Conservation (phyloP, 2,113 vertebrate genomes). For the Ascaphus truei region DNA sequence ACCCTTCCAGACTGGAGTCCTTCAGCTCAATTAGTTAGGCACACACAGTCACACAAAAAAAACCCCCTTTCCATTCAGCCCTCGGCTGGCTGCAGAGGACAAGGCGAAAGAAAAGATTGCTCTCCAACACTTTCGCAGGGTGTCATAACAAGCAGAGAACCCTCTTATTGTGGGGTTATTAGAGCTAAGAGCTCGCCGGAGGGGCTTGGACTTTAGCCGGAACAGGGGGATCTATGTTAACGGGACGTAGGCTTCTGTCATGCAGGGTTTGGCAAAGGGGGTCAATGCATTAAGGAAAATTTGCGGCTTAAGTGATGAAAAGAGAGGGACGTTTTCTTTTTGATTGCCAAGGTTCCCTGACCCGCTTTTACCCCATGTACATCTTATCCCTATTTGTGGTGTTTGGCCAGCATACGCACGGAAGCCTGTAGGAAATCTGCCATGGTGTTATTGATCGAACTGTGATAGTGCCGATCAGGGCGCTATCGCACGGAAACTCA, state of each 20-base stretch:
- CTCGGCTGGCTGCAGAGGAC: constrained; percentile 53
- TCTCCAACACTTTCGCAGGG: constrained; percentile 63
- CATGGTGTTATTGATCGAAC: too few relatives aligned
- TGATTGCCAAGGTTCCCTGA: not conserved
- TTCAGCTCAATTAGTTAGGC: constrained; percentile 75
- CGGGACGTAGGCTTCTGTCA: not conserved
- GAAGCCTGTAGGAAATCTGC: too few relatives aligned
- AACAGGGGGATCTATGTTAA: not conserved
- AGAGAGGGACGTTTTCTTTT: too few relatives aligned
- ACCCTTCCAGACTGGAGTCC: constrained; percentile 65
- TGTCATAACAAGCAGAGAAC: constrained; percentile 73
- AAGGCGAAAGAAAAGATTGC: constrained; percentile 53
- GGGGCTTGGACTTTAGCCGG: constrained; percentile 36
- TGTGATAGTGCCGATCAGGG: too few relatives aligned
- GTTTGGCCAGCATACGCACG: too few relatives aligned
- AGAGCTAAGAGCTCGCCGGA: constrained; percentile 56
- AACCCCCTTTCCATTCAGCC: constrained; percentile 47
- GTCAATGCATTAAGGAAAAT: not conserved
- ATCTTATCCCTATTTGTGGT: too few relatives aligned
- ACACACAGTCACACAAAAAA: constrained; percentile 56
- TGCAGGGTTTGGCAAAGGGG: not conserved
- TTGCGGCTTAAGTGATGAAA: too few relatives aligned
- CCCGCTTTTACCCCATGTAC: too few relatives aligned
- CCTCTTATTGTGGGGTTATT: constrained; percentile 61
- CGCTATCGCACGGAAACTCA: too few relatives aligned